These are phyloP conservation scores for Ceratina japonica DNA, from an alignment of 1,140 invertebrate genomes.

Conservation along the genomic window DNA sequence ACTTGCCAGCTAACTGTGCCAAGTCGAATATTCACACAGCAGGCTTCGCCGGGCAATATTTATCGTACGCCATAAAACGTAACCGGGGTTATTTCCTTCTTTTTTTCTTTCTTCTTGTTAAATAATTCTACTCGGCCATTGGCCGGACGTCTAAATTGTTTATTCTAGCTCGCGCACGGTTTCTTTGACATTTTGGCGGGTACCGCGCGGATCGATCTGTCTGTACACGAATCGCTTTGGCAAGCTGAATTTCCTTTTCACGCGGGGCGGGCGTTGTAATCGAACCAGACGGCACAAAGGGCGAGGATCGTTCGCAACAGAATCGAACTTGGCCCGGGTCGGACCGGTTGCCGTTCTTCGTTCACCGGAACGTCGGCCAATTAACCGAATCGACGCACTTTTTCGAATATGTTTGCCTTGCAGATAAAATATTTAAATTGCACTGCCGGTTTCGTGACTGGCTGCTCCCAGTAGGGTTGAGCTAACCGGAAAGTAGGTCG, in stretches of 20 bases:
- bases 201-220: not conserved
- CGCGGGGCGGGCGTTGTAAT: not conserved
- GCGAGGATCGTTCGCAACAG: too few species aligned
- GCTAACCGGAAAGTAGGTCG: constrained; percentile 52
- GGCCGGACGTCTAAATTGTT: not conserved
- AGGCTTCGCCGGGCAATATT: constrained; percentile 41
- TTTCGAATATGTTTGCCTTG: constrained; percentile 43
- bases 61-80: constrained; percentile 38
- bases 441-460: constrained; percentile 56
- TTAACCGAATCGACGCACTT: constrained; percentile 53
- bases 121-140: not conserved
- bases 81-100: not conserved
- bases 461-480: constrained; percentile 19
- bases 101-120: not conserved
- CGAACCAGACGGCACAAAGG: not conserved
- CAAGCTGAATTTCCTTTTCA: too few species aligned
- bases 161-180: not conserved
- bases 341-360: not conserved
- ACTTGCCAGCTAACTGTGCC: constrained; percentile 62
- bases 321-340: too few species aligned
- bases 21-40: constrained; percentile 60
- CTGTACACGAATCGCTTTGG: too few species aligned
- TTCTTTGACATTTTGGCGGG: not conserved
- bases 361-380: constrained; percentile 7
- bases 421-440: constrained; percentile 63